Conservation (phyloP, 2,113 vertebrate genomes). For the Xiphorhynchus elegans region DNA sequence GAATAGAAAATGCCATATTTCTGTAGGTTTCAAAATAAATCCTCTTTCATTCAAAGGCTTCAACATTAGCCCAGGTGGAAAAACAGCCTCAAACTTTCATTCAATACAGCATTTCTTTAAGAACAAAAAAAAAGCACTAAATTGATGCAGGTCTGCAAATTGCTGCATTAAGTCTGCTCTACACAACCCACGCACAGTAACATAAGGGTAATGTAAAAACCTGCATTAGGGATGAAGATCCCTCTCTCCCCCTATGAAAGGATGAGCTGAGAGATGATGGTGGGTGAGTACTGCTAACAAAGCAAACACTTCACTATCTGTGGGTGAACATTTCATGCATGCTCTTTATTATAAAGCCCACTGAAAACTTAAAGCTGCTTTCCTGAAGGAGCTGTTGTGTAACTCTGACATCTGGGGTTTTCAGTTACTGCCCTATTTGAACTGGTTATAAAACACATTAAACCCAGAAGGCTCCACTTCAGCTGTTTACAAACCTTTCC, state of each 20-base stretch:
- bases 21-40: neutral
- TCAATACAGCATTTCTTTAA: slow-evolving; percentile 17
- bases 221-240: slow-evolving; percentile 60
- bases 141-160: slow-evolving; percentile 49
- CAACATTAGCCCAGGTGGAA: neutral
- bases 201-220: slow-evolving; percentile 50
- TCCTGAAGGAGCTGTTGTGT: slow-evolving; percentile 56
- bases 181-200: slow-evolving; percentile 18
- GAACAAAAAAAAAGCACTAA: neutral
- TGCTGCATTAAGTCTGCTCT: slow-evolving; percentile 62
- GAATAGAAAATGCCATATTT: neutral
- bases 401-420: slow-evolving; percentile 49
- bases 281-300: slow-evolving; percentile 41
- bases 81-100: neutral
- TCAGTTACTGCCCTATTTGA: slow-evolving; percentile 4
- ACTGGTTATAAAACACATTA: slow-evolving; percentile 45
- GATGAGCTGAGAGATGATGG: slow-evolving; percentile 45
- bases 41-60: neutral
- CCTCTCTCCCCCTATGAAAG: slow-evolving; percentile 29
- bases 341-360: slow-evolving; percentile 55
- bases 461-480: slow-evolving; percentile 34
- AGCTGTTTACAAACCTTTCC: slow-evolving; percentile 35
- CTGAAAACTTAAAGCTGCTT: slow-evolving; percentile 40
- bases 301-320: slow-evolving; percentile 59
- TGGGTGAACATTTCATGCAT: slow-evolving; percentile 49